These are phyloP conservation scores for Drosophila pseudoananassae DNA, from an alignment of 1,140 invertebrate species.

Conservation along the genomic window DNA sequence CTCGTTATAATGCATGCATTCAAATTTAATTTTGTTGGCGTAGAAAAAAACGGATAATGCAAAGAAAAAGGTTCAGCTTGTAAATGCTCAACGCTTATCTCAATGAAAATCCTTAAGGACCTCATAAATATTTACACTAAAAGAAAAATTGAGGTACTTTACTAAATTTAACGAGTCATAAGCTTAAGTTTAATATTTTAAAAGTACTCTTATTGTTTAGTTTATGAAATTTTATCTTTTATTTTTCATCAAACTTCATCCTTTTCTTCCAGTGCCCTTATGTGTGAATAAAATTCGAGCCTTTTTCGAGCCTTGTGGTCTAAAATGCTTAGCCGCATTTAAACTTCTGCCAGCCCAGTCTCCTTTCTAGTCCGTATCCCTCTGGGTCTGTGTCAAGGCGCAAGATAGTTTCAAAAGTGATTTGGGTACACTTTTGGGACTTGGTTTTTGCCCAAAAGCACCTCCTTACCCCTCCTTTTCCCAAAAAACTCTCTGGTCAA, in stretches of 20 bases:
- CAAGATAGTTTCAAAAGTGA: constrained; percentile 82
- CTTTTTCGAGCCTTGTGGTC: constrained; percentile 61
- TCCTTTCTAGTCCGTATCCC: constrained; percentile 13
- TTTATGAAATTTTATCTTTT: background rate
- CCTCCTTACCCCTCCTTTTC: background rate
- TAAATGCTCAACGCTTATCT: constrained; percentile 73
- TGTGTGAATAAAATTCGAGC: constrained; percentile 48
- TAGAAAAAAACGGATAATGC: constrained; percentile 39
- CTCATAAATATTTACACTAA: constrained; percentile 72
- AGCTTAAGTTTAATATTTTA: background rate
- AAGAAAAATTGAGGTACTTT: background rate
- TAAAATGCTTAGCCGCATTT: constrained; percentile 53
- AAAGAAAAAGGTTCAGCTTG: constrained; percentile 52
- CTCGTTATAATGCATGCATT: constrained; percentile 50
- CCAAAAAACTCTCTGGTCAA: constrained; percentile 56
- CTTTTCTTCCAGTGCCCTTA: constrained; percentile 23
- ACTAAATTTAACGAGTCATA: background rate
- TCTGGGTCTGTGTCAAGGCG: constrained; percentile 71
- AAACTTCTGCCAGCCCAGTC: constrained; percentile 18
- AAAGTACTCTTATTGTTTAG: background rate
- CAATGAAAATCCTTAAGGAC: constrained; percentile 76
- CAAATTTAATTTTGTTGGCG: constrained; percentile 69
- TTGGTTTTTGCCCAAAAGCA: constrained; percentile 38
- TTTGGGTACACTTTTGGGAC: constrained; percentile 79
- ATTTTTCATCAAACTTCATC: background rate